Conservation (phyloP, 2,888 invertebrate species). For the Polietes domitor region DNA sequence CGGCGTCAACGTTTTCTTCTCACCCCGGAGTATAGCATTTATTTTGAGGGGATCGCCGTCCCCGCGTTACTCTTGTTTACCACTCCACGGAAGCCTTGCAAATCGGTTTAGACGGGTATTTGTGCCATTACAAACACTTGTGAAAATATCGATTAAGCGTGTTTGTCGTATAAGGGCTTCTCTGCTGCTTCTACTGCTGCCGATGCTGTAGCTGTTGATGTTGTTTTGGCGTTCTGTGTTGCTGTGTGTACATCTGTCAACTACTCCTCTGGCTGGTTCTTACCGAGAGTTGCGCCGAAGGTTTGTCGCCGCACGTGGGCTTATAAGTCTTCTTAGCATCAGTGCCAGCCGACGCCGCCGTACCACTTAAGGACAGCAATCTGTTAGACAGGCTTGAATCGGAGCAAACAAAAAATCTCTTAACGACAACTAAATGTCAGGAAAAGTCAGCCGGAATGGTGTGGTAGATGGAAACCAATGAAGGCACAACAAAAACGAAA, state of each 20-base stretch:
- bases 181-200: too few relatives aligned
- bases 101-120: slow-evolving; percentile 42
- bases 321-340: slow-evolving; percentile 28
- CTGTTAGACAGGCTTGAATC: slow-evolving; percentile 30
- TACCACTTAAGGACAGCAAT: slow-evolving; percentile 41
- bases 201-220: background rate
- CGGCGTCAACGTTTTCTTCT: background rate
- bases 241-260: background rate
- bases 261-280: background rate
- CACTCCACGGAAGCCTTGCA: background rate
- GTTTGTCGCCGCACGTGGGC: slow-evolving; percentile 44
- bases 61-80: too few relatives aligned
- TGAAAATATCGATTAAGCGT: slow-evolving; percentile 54
- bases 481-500: slow-evolving; percentile 1
- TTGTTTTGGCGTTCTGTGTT: background rate
- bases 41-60: background rate
- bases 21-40: background rate
- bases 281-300: background rate
- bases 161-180: slow-evolving; percentile 3
- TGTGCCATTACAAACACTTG: slow-evolving; percentile 45
- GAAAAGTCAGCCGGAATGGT: slow-evolving; percentile 17
- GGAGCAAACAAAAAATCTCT: slow-evolving; percentile 38
- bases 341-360: background rate
- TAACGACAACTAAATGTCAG: slow-evolving; percentile 61
- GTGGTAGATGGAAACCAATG: background rate